Conservation (phyloP, 1,140 invertebrate genomes). For the Polypedilum vanderplanki region DNA sequence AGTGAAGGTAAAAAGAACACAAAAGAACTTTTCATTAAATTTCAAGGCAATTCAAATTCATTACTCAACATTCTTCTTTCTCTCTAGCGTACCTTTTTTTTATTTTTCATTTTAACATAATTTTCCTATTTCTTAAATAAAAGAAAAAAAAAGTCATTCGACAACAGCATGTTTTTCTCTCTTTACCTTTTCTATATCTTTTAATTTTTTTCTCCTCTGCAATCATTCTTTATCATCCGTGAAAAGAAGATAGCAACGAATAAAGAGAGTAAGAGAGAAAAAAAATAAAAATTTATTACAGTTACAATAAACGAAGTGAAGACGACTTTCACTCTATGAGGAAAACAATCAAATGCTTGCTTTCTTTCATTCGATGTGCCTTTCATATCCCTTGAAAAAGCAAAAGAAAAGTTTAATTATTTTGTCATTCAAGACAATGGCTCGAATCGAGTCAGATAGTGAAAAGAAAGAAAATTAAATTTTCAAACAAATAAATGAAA, state of each 20-base stretch:
- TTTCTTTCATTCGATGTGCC: neutral
- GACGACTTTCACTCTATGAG: neutral
- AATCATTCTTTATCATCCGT: conserved; percentile 10
- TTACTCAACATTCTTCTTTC: no score
- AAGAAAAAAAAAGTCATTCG: no score
- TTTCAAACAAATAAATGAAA: neutral
- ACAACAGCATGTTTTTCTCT: no score
- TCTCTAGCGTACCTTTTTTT: neutral
- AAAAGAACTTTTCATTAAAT: no score
- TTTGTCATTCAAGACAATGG: conserved; percentile 15
- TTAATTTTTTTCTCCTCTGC: neutral
- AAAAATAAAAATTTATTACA: conserved; percentile 20
- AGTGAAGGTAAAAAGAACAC: no score
- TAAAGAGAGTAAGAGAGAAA: neutral
- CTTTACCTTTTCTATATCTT: neutral
- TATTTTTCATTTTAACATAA: neutral
- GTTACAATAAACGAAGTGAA: neutral
- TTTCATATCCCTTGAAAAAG: neutral
- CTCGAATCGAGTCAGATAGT: neutral
- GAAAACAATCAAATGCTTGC: neutral
- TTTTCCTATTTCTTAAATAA: conserved; percentile 14
- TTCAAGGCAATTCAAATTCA: no score
- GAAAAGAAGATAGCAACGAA: neutral
- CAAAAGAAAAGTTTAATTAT: conserved; percentile 19
- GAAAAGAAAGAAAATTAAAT: no score